phyloP scores from a whole-genome alignment of 37 sponge, comb jelly and placozoan species.

The Beroe ovata region DNA sequence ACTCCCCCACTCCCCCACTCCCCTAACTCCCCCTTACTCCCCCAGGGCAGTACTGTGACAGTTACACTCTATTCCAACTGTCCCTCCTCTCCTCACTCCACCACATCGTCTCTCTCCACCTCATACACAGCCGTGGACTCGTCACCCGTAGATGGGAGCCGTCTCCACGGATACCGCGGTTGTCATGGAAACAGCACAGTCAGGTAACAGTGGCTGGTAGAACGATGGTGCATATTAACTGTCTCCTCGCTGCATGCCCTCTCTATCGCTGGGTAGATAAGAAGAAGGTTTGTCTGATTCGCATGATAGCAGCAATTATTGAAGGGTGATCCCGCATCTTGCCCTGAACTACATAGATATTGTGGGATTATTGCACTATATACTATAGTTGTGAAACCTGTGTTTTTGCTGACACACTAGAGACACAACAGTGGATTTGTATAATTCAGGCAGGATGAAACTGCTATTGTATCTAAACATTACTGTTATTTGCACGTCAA shows the following conservation, averaged over 20 bases:
- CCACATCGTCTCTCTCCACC: constrained; percentile 27
- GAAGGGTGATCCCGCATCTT: too few relatives aligned
- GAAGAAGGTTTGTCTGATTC: constrained; percentile 23
- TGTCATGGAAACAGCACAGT: not conserved
- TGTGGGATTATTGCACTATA: too few relatives aligned
- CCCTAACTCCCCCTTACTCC: not conserved
- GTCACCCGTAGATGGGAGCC: not conserved
- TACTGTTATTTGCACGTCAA: too few relatives aligned
- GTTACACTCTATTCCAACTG: constrained; percentile 57
- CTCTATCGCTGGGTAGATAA: not conserved
- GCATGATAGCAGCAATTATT: too few relatives aligned
- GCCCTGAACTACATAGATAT: too few relatives aligned
- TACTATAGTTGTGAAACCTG: too few relatives aligned
- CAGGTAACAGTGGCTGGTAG: not conserved
- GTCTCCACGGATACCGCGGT: not conserved
- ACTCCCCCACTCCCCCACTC: not conserved
- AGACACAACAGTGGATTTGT: too few relatives aligned
- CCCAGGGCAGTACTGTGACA: constrained; percentile 64
- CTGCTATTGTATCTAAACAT: too few relatives aligned
- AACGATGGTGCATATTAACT: constrained; percentile 42
- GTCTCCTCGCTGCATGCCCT: constrained; percentile 45
- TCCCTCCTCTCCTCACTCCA: constrained; percentile 19
- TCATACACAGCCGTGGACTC: constrained; percentile 35
- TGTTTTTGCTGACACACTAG: too few relatives aligned
- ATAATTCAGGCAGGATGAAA: too few relatives aligned